phyloP scores from a whole-genome alignment of 2,797 vertebrate genomes.

The Gallirallus australis region DNA sequence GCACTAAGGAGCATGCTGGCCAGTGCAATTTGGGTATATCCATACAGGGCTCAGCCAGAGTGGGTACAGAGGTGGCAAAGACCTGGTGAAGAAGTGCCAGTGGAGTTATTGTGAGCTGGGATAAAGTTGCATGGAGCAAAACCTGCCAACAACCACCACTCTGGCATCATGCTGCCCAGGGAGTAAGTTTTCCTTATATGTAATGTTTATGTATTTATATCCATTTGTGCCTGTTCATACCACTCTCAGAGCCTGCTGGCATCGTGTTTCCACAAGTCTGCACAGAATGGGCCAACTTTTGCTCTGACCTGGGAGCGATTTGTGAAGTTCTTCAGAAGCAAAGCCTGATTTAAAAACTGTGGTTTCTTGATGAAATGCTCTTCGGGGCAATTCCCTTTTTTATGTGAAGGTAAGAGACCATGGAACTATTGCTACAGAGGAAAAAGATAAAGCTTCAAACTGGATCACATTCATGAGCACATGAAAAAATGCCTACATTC shows the following conservation, averaged over 20 bases:
- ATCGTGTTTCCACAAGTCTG: not conserved
- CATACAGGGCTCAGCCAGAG: accelerated
- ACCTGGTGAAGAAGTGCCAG: not conserved
- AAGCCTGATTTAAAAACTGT: constrained; percentile 15
- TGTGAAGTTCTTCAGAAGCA: not conserved
- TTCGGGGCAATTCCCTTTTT: not conserved
- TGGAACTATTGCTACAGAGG: not conserved
- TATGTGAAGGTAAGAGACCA: not conserved
- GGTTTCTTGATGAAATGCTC: not conserved
- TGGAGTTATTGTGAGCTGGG: not conserved
- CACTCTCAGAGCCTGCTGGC: not conserved
- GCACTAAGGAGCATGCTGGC: not conserved
- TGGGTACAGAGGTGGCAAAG: not conserved
- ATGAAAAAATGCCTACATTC: not conserved
- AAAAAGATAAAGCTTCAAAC: not conserved
- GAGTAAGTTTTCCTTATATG: not conserved
- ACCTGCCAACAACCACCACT: not conserved
- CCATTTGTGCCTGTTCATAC: not conserved
- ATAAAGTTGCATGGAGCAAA: not conserved
- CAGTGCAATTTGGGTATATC: not conserved
- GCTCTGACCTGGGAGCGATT: not conserved
- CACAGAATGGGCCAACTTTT: not conserved
- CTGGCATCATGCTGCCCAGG: accelerated
- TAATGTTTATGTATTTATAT: not conserved
- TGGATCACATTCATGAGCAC: not conserved